Evolutionary conservation across 1,140 invertebrate genomes (phyloP).

Genomic region (Drosophila nebulosa): DNA sequence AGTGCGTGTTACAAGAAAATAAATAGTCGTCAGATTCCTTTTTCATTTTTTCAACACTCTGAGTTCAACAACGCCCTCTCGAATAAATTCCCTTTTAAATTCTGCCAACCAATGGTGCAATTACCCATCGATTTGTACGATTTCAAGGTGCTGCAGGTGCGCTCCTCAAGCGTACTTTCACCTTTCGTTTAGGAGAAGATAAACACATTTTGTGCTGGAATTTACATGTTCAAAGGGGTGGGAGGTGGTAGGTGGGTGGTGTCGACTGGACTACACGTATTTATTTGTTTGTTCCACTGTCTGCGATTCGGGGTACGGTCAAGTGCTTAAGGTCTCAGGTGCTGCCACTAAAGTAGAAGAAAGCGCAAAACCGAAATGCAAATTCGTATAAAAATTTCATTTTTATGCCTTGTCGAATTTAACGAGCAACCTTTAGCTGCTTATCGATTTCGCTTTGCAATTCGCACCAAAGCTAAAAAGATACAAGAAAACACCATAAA

Average conservation of each 20-base stretch:
- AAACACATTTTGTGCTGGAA: constrained; percentile 52
- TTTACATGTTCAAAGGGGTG: constrained; percentile 31
- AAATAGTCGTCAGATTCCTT: neutral
- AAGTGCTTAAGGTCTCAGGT: constrained; percentile 49
- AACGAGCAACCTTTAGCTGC: constrained; percentile 51
- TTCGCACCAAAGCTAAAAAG: neutral
- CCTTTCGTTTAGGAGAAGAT: constrained; percentile 40
- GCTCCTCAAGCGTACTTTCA: constrained; percentile 49
- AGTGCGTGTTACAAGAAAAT: too few relatives aligned
- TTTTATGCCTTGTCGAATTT: constrained; percentile 61
- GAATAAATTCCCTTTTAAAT: constrained; percentile 6
- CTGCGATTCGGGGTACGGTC: constrained; percentile 28
- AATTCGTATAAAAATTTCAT: constrained; percentile 66
- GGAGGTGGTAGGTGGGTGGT: neutral
- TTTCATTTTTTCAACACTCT: neutral
- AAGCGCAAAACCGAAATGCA: constrained; percentile 41
- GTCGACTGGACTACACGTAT: constrained; percentile 1
- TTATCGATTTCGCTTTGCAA: constrained; percentile 45
- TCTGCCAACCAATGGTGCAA: neutral
- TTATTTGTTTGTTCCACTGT: constrained; percentile 32
- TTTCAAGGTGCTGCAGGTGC: constrained; percentile 19
- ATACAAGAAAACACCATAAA: constrained; percentile 26
- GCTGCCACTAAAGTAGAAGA: constrained; percentile 39
- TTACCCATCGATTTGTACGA: constrained; percentile 42
- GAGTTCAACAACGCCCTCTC: neutral